These are phyloP conservation scores for Blomia tropicalis DNA, from an alignment of 2,888 invertebrate species.

Conservation along the genomic window DNA sequence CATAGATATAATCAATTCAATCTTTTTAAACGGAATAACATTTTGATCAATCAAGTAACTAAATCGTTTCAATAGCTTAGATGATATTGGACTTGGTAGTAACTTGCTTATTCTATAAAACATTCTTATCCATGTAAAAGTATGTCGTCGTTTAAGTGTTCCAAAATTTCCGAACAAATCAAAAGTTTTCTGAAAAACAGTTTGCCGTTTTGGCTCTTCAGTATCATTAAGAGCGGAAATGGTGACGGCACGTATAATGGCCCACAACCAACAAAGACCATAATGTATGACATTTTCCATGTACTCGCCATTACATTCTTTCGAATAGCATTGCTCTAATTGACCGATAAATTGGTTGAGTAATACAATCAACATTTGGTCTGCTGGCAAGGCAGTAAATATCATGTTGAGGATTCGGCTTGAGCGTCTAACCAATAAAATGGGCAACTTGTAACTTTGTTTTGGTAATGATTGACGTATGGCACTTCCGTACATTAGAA, in stretches of 20 bases:
- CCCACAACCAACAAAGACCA: not conserved
- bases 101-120: not conserved
- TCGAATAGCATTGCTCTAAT: not conserved
- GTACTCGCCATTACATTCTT: not conserved
- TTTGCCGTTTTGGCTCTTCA: not conserved
- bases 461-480: not conserved
- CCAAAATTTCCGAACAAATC: not conserved
- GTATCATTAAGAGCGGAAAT: not conserved
- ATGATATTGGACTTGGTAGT: not conserved
- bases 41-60: constrained; percentile 7
- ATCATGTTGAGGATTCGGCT: not conserved
- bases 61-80: not conserved
- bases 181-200: not conserved
- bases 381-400: not conserved
- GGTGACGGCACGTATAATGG: not conserved
- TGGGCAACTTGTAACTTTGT: not conserved
- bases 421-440: not conserved
- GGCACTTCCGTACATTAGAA: not conserved
- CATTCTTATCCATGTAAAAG: not conserved
- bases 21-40: not conserved
- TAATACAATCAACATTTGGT: not conserved
- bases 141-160: not conserved
- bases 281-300: not conserved
- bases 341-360: not conserved
- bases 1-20: not conserved